These are phyloP conservation scores for Cantharis rufa DNA, from an alignment of 2,888 invertebrate species.

Conservation along the genomic window DNA sequence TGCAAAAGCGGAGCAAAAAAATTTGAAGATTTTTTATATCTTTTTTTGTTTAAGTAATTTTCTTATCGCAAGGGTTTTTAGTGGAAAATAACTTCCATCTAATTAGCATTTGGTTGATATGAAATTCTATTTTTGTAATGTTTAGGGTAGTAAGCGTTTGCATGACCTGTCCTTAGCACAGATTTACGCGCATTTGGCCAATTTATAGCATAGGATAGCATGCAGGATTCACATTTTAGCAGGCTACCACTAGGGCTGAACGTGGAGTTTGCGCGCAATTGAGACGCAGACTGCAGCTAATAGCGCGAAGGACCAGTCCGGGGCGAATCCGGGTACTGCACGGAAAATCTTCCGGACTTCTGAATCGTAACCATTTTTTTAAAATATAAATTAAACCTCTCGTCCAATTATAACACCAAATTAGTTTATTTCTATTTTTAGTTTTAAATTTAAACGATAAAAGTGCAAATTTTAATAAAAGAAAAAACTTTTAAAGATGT, in stretches of 20 bases:
- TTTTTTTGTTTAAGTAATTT: not conserved
- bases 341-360: constrained; percentile 30
- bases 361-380: constrained; percentile 5
- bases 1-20: not conserved
- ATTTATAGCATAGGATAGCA: constrained; percentile 33
- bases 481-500: constrained; percentile 16
- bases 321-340: constrained; percentile 48
- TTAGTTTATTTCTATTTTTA: not conserved
- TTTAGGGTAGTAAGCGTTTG: constrained; percentile 16
- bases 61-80: not conserved
- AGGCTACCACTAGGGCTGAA: constrained; percentile 23
- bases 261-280: constrained; percentile 40
- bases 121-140: constrained; percentile 15
- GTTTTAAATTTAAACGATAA: not conserved
- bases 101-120: constrained; percentile 20
- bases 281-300: constrained; percentile 45
- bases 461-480: constrained; percentile 11
- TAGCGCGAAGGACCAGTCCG: constrained; percentile 44
- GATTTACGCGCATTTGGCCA: constrained; percentile 28
- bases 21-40: not conserved
- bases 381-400: constrained; percentile 10
- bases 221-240: constrained; percentile 38
- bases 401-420: constrained; percentile 24
- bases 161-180: constrained; percentile 29
- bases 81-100: not conserved